These are phyloP conservation scores for Drosophila tropicalis DNA, from an alignment of 1,140 invertebrate species.

Conservation along the genomic window DNA sequence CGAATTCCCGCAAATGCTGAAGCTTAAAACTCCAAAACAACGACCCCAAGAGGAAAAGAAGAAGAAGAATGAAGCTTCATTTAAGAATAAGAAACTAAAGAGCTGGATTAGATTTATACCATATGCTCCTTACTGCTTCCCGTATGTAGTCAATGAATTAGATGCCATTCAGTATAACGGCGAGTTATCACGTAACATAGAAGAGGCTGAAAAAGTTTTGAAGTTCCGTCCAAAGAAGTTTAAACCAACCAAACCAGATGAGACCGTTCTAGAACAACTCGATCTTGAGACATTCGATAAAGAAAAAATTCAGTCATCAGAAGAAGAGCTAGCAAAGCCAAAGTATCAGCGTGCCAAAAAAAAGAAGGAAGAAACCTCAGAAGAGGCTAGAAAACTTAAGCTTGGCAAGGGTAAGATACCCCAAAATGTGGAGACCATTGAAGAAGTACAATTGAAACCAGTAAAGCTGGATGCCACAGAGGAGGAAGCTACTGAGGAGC, in stretches of 20 bases:
- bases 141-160: conserved; percentile 60
- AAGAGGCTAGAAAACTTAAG: conserved; percentile 62
- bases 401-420: conserved; percentile 72
- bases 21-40: conserved; percentile 81
- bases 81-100: conserved; percentile 75
- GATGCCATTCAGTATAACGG: conserved; percentile 59
- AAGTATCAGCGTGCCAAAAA: conserved; percentile 74
- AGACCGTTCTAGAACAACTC: conserved; percentile 58
- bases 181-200: conserved; percentile 75
- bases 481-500: conserved; percentile 67
- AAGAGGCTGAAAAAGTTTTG: conserved; percentile 69
- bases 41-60: conserved; percentile 82
- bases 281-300: conserved; percentile 59
- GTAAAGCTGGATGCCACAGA: conserved; percentile 68
- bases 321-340: conserved; percentile 42
- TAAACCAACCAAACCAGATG: conserved; percentile 51
- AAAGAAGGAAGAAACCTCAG: conserved; percentile 30
- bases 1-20: conserved; percentile 76
- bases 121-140: conserved; percentile 71
- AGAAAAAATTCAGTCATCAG: conserved; percentile 21
- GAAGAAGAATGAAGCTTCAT: conserved; percentile 76
- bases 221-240: conserved; percentile 71
- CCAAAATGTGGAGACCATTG: conserved; percentile 68
- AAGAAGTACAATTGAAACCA: conserved; percentile 84
- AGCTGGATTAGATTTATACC: conserved; percentile 76